Evolutionary conservation across 2,797 vertebrate genomes (phyloP).

Genomic region (Catharus ustulatus): DNA sequence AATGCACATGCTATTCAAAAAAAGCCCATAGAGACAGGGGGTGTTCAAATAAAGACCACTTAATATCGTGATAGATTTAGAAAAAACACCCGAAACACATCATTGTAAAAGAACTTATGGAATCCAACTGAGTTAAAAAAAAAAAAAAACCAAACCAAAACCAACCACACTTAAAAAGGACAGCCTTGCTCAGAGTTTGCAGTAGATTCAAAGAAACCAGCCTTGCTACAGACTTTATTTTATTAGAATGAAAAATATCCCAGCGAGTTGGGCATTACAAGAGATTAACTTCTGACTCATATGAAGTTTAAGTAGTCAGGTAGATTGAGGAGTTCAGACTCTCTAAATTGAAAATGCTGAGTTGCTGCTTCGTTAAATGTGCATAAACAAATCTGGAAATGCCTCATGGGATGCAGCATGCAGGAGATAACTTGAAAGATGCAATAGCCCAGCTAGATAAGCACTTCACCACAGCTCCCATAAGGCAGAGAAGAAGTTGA

Average conservation of each 20-base stretch:
- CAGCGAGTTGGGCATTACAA: background rate
- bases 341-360: background rate
- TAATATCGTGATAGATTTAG: background rate
- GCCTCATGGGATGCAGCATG: background rate
- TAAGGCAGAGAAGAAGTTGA: background rate
- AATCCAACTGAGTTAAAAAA: accelerated
- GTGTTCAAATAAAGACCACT: background rate
- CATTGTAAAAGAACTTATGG: background rate
- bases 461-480: background rate
- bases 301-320: background rate
- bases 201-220: background rate
- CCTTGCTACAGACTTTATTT: background rate
- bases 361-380: background rate
- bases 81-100: accelerated
- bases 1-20: background rate
- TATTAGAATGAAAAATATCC: background rate
- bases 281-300: background rate
- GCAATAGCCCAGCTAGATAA: background rate
- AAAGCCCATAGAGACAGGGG: background rate
- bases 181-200: background rate
- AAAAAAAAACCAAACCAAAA: background rate
- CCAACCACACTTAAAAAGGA: background rate
- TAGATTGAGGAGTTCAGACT: background rate
- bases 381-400: background rate
- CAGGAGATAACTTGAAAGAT: background rate